These are phyloP conservation scores for Corynorhinus townsendii DNA, from an alignment of 2,113 vertebrate species.

Conservation along the genomic window DNA sequence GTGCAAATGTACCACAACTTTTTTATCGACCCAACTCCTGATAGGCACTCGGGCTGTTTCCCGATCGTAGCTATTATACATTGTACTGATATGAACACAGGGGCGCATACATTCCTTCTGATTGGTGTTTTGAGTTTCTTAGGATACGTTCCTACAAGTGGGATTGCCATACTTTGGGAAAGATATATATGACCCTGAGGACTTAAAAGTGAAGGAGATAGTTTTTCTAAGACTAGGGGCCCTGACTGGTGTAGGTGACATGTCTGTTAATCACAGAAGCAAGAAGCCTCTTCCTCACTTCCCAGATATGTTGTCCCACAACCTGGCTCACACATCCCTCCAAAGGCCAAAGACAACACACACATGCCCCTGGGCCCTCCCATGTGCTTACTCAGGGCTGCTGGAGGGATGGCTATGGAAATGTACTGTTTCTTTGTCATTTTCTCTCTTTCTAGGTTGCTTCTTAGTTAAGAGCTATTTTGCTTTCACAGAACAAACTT, in stretches of 20 bases:
- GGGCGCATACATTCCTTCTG: too few species aligned
- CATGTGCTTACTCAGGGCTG: background rate
- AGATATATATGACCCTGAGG: background rate
- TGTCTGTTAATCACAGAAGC: background rate
- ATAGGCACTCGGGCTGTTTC: too few species aligned
- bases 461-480: background rate
- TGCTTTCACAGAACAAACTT: background rate
- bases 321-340: background rate
- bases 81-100: too few species aligned
- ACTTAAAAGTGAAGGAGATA: background rate
- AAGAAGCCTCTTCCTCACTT: background rate
- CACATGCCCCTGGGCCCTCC: rapidly evolving
- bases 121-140: too few species aligned
- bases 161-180: background rate
- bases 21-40: too few species aligned
- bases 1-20: too few species aligned
- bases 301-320: background rate
- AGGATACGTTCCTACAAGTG: too few species aligned
- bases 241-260: background rate
- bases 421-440: background rate
- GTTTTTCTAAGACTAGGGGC: background rate
- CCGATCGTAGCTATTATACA: too few species aligned
- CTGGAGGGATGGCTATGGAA: rapidly evolving
- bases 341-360: background rate
- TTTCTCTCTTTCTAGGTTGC: background rate